phyloP scores from a whole-genome alignment of 2,888 invertebrate genomes.

The Acronicta psi region DNA sequence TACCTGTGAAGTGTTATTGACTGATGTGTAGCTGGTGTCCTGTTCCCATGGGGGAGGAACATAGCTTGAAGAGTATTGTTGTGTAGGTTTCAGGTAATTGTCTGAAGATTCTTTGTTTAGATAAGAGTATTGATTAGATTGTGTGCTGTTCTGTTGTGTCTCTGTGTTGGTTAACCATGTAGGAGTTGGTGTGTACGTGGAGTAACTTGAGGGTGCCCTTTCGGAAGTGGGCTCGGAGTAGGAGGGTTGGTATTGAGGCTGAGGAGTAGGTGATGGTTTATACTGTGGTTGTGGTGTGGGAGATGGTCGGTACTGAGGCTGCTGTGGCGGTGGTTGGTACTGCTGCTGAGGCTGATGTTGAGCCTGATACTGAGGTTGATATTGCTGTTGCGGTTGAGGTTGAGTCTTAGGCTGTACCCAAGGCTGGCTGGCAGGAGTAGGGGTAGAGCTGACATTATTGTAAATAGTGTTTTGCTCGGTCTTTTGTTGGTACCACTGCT shows the following conservation, averaged over 20 bases:
- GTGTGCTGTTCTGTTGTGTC: slow-evolving; percentile 57
- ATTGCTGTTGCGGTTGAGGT: slow-evolving; percentile 57
- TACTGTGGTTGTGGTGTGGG: slow-evolving; percentile 59
- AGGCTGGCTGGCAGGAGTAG: slow-evolving; percentile 46
- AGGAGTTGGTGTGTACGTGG: slow-evolving; percentile 76
- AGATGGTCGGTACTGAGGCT: slow-evolving; percentile 62
- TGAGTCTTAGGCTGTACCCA: slow-evolving; percentile 66
- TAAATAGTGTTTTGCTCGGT: slow-evolving; percentile 72
- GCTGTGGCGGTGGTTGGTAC: slow-evolving; percentile 46
- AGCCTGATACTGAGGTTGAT: slow-evolving; percentile 54
- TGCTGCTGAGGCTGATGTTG: slow-evolving; percentile 58
- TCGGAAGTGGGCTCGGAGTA: slow-evolving; percentile 71
- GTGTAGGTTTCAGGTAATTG: slow-evolving; percentile 73
- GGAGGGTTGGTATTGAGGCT: slow-evolving; percentile 63
- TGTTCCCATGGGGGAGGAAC: slow-evolving; percentile 87
- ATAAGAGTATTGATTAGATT: slow-evolving; percentile 73
- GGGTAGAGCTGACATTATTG: slow-evolving; percentile 68
- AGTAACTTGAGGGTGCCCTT: slow-evolving; percentile 62
- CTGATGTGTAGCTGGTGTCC: slow-evolving; percentile 75
- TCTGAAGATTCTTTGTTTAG: slow-evolving; percentile 69
- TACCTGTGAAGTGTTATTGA: slow-evolving; percentile 67
- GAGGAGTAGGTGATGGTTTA: slow-evolving; percentile 54
- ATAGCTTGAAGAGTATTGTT: slow-evolving; percentile 79
- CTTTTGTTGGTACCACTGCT: slow-evolving; percentile 83
- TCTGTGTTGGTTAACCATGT: slow-evolving; percentile 69